A percentile compares a stretch with the other conserved stretches of the same genome.
Evolutionary conservation across 2,113 vertebrate genomes (phyloP).

Genomic region (Corvus hawaiiensis): DNA sequence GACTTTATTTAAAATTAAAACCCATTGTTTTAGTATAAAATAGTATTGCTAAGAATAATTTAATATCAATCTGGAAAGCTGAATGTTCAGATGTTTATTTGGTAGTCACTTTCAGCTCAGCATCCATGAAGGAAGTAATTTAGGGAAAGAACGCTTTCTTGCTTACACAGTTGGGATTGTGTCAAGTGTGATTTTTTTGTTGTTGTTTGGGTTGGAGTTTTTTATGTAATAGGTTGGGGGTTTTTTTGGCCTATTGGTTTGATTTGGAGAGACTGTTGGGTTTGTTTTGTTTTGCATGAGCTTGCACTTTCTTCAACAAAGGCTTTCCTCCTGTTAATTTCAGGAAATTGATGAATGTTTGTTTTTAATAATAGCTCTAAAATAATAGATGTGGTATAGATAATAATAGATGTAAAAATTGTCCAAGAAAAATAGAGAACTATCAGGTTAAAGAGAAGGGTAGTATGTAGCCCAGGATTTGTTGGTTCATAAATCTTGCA

Average conservation of each 20-base stretch:
- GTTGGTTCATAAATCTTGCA: neutral
- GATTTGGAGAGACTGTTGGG: neutral
- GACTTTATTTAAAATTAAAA: conserved; percentile 15
- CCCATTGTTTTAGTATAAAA: neutral
- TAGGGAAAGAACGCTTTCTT: neutral
- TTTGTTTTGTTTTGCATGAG: neutral
- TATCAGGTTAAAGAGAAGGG: neutral
- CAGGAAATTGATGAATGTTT: neutral
- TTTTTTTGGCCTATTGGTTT: neutral
- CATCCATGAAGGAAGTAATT: neutral
- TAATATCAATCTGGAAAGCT: neutral
- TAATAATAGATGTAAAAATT: neutral
- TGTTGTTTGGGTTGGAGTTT: neutral
- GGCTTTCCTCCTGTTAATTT: neutral
- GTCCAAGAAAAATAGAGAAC: neutral
- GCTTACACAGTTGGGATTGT: neutral
- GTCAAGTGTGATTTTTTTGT: neutral
- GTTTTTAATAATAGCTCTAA: neutral
- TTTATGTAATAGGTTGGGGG: neutral
- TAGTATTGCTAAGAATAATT: neutral
- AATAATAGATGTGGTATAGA: neutral
- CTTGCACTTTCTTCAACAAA: neutral
- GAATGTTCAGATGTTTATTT: neutral
- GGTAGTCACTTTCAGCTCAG: neutral
- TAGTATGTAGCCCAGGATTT: neutral